phyloP scores from a whole-genome alignment of 1,140 invertebrate species.

The Archivesica marissinica region DNA sequence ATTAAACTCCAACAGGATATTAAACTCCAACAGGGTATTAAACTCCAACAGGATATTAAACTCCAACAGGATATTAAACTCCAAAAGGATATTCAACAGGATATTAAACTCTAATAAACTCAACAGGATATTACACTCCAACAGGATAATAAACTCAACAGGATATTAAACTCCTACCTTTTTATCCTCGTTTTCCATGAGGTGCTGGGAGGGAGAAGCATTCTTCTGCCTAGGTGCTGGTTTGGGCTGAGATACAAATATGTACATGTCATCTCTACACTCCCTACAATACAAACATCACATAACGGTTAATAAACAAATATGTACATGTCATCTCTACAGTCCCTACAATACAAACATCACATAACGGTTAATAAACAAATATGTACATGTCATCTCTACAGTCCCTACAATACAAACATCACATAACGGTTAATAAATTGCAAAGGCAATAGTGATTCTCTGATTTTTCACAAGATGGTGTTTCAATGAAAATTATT shows the following conservation, averaged over 20 bases:
- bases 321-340: constrained; percentile 32
- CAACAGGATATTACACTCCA: too few species aligned
- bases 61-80: too few species aligned
- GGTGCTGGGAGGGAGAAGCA: constrained; percentile 35
- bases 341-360: constrained; percentile 22
- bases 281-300: constrained; percentile 23
- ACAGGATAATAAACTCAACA: too few species aligned
- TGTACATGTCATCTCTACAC: constrained; percentile 28
- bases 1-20: too few species aligned
- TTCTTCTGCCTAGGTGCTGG: constrained; percentile 54
- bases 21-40: too few species aligned
- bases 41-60: too few species aligned
- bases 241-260: constrained; percentile 56
- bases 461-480: too few species aligned
- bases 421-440: constrained; percentile 47
- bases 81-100: too few species aligned
- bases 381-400: constrained; percentile 43
- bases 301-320: constrained; percentile 58
- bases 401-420: constrained; percentile 21
- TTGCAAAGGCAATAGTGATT: too few species aligned
- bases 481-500: too few species aligned
- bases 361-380: constrained; percentile 55
- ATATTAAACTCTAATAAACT: too few species aligned
- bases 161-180: constrained; percentile 32
- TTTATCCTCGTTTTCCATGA: constrained; percentile 13